Base-by-base conservation (phyloP, 2,888 invertebrate species). In the Mactromeris polynyma region DNA sequence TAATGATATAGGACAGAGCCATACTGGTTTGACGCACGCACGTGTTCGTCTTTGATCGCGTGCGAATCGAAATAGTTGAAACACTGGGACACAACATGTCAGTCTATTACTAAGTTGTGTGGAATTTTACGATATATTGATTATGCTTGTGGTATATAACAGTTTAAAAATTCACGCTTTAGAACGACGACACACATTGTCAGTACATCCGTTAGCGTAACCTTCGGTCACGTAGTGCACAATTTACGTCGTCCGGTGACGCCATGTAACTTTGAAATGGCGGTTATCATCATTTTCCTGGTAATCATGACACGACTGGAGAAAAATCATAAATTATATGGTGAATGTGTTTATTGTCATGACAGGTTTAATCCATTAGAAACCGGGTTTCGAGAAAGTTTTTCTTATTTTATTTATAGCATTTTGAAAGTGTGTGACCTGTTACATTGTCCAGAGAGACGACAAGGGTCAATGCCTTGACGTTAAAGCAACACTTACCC, bases 41-140 rank as follows among this genome's bases (percentile, higher is more conserved):
- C 4, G 73, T 33, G 33, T 73, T 73, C 36, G 26, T 33, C 73
- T 73, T 73, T 36, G 73, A 36, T 73, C 73, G 73, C 73, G 73
- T 73, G 73, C 26, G 36, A 73, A 73, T 73, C 33, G 33, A 73
- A 73, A 73, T 73, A 33, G 3, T 73, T 73, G 14, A 1, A 73
- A 36, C 73, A 73, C 36, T 36, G 73, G 4, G 73, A 33, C 73
- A 19, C 0, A 73, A 17, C 36, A 73, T 36, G 36, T 26, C 36
- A 3, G 33, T 33, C 36, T 19, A 36, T 73, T 36, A 73, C 73
- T 33, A 1, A 26, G 73, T 36, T 19, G 33, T 31, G 17, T 36
- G 36, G 73, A 36, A 73, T 73, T 11, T 36, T 73, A 73, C 73
- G 73, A 36, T 21, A 73, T 73, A 33, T 73, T 33, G 73, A 33